Conservation (phyloP, 2,888 invertebrate genomes). For the Chymomyza procnemis region DNA sequence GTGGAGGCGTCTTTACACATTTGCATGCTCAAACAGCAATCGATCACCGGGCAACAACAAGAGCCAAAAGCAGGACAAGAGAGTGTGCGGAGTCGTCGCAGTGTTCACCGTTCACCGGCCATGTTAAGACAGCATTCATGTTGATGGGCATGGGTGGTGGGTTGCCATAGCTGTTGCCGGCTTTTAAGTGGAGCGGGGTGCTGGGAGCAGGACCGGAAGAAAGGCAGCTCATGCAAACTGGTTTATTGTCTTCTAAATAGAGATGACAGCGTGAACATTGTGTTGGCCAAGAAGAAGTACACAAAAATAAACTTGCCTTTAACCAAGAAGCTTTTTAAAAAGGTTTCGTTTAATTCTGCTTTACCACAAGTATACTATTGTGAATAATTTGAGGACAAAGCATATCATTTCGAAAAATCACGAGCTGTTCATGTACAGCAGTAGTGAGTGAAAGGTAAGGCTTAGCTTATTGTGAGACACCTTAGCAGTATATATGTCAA, state of each 20-base stretch:
- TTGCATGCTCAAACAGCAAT: constrained; percentile 74
- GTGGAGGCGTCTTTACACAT: constrained; percentile 73
- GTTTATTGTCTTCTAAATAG: neutral
- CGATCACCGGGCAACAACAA: constrained; percentile 45
- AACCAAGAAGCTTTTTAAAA: too few species aligned
- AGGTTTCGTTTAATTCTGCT: too few species aligned
- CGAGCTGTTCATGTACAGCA: too few species aligned
- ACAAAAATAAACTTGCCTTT: too few species aligned
- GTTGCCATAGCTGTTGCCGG: neutral
- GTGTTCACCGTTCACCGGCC: constrained; percentile 44
- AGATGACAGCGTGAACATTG: neutral
- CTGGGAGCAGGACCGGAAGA: constrained; percentile 1
- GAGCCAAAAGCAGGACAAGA: constrained; percentile 28
- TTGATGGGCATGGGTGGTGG: neutral
- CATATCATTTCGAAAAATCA: too few species aligned
- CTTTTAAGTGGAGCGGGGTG: neutral
- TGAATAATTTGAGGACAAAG: too few species aligned
- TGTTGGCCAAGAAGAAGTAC: too few species aligned
- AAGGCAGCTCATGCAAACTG: neutral
- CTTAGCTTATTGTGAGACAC: too few species aligned
- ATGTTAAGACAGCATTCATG: constrained; percentile 35
- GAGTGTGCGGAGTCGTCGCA: neutral
- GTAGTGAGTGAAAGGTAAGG: too few species aligned
- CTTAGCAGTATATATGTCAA: too few species aligned
- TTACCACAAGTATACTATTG: too few species aligned